These are phyloP conservation scores for Vespertilio murinus DNA, from an alignment of 2,797 vertebrate species.

Conservation along the genomic window DNA sequence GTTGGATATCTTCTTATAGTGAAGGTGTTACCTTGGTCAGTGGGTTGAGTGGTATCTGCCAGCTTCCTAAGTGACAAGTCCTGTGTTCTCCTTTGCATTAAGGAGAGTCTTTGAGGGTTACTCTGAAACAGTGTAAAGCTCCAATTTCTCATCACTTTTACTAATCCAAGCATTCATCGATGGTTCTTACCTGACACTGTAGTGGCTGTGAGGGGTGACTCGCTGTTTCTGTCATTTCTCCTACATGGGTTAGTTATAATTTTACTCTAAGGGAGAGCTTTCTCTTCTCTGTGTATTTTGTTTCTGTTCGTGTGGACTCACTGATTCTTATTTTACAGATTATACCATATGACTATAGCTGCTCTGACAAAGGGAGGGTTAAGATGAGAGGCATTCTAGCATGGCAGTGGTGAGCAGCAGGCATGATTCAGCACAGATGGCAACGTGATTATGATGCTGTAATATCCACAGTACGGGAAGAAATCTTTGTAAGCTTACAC, in stretches of 20 bases:
- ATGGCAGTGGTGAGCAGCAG: not conserved
- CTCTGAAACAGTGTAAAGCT: not conserved
- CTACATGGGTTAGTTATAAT: not conserved
- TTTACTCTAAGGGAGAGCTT: not conserved
- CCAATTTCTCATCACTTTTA: not conserved
- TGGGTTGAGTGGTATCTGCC: not conserved
- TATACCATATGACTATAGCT: not conserved
- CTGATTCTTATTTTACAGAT: not conserved
- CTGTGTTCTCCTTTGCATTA: not conserved
- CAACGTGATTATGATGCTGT: not conserved
- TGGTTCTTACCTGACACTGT: conserved; percentile 7
- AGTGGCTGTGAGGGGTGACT: not conserved
- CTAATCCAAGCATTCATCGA: not conserved
- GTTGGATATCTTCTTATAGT: not conserved
- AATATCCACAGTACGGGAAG: not conserved
- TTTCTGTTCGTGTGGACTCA: not conserved
- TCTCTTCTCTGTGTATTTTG: not conserved
- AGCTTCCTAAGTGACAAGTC: not conserved
- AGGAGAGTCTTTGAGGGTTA: not conserved
- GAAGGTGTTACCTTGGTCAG: not conserved
- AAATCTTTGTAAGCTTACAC: not conserved
- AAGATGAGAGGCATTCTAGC: not conserved
- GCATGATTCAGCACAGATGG: not conserved
- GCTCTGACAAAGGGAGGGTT: not conserved
- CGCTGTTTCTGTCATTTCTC: not conserved